These are phyloP conservation scores for Epizoanthus rinbou DNA, from an alignment of 92 coral and sea anemone genomes.

Conservation along the genomic window DNA sequence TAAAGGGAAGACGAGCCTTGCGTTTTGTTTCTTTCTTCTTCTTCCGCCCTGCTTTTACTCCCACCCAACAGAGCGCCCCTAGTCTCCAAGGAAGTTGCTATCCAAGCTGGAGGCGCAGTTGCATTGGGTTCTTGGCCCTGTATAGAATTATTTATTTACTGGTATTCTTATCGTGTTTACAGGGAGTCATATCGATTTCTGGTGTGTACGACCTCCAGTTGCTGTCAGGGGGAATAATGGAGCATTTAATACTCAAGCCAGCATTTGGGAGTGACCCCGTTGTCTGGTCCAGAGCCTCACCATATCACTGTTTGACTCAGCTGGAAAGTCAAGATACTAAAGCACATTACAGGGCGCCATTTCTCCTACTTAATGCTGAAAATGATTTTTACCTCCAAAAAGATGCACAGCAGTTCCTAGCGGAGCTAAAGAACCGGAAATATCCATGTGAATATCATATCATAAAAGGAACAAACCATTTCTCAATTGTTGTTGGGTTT, in stretches of 20 bases:
- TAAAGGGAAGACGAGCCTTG: too few relatives aligned
- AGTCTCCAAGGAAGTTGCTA: too few relatives aligned
- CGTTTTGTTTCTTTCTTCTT: too few relatives aligned
- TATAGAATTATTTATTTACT: too few relatives aligned
- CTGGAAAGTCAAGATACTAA: neutral
- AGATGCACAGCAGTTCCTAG: slow-evolving; percentile 57
- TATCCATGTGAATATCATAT: slow-evolving; percentile 39
- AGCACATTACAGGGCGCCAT: slow-evolving; percentile 42
- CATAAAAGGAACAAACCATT: slow-evolving; percentile 49
- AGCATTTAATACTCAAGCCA: slow-evolving; percentile 48
- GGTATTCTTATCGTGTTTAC: neutral
- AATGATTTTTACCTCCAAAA: slow-evolving; percentile 45
- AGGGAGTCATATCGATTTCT: slow-evolving; percentile 69
- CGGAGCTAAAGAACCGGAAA: slow-evolving; percentile 5
- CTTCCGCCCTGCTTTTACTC: too few relatives aligned
- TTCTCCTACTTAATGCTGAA: slow-evolving; percentile 64
- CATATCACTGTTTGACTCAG: slow-evolving; percentile 41
- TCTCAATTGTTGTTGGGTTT: slow-evolving; percentile 51
- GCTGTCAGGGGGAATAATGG: slow-evolving; percentile 52
- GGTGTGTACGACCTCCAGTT: slow-evolving; percentile 60
- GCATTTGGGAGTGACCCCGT: slow-evolving; percentile 55
- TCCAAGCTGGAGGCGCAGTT: too few relatives aligned
- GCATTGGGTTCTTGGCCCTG: too few relatives aligned
- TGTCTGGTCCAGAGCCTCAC: slow-evolving; percentile 55
- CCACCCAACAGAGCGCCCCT: too few relatives aligned